Conservation (phyloP, 2,797 vertebrate genomes). For the Sebastes umbrosus region DNA sequence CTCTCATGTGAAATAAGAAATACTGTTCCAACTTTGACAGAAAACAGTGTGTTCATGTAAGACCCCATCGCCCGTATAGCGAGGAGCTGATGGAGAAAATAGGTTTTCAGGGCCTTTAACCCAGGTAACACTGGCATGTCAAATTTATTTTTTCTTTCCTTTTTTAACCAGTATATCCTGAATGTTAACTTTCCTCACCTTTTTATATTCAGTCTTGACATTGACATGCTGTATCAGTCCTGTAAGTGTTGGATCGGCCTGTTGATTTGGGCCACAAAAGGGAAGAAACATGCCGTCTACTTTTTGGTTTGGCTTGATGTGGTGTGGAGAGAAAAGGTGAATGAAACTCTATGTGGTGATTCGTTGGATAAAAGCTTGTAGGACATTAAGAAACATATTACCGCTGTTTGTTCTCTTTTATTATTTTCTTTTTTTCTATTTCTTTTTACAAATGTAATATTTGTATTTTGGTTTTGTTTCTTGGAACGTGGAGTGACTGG, state of each 20-base stretch:
- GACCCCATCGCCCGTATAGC: background rate
- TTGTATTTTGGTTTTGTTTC: conserved; percentile 38
- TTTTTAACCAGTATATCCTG: background rate
- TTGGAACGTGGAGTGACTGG: conserved; percentile 26
- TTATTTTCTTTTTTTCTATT: background rate
- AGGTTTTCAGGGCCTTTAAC: background rate
- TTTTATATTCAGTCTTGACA: background rate
- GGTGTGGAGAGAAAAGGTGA: conserved; percentile 14
- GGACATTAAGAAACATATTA: conserved; percentile 4
- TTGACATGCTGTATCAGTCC: background rate
- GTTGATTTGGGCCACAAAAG: conserved; percentile 41
- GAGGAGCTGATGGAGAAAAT: background rate
- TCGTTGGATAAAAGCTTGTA: conserved; percentile 9
- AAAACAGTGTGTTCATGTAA: background rate
- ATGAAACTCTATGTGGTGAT: conserved; percentile 3
- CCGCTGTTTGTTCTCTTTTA: conserved; percentile 11
- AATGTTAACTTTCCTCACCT: conserved; percentile 10
- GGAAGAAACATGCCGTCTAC: conserved; percentile 36
- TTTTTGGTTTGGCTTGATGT: conserved; percentile 48
- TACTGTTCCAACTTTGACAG: background rate
- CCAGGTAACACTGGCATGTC: background rate
- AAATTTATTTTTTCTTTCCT: background rate
- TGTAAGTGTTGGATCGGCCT: conserved; percentile 24
- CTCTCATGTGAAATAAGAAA: background rate
- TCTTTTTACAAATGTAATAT: conserved; percentile 38